Conservation (phyloP, 2,797 vertebrate genomes). For the Melanogrammus aeglefinus region DNA sequence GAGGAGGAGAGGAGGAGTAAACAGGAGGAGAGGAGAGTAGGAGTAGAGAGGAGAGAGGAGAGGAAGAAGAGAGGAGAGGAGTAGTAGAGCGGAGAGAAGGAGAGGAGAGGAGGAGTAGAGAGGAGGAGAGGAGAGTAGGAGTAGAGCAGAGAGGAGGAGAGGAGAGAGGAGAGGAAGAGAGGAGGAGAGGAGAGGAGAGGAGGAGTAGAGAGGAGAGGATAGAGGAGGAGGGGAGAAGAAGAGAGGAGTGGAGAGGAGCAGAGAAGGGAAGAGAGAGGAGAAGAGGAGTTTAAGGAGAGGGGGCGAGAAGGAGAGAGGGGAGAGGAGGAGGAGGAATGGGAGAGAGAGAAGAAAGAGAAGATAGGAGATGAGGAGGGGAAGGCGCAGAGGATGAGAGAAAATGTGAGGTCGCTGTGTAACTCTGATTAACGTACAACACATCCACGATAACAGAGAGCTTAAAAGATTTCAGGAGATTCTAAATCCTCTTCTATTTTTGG, state of each 20-base stretch:
- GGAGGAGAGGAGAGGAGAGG: not conserved
- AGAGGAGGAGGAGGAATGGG: not conserved
- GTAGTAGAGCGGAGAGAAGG: too few species aligned
- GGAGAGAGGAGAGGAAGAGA: too few species aligned
- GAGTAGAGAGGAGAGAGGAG: too few species aligned
- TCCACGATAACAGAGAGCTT: slow-evolving; percentile 15
- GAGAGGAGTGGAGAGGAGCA: not conserved
- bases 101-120: too few species aligned
- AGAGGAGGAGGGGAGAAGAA: too few species aligned
- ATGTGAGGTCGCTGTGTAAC: not conserved
- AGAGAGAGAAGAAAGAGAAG: not conserved
- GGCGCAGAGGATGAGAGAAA: not conserved
- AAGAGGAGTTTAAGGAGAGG: not conserved
- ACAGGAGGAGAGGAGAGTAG: too few species aligned
- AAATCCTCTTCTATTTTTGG: slow-evolving; percentile 10
- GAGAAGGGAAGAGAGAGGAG: too few species aligned
- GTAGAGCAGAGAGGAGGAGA: not conserved
- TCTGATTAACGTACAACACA: slow-evolving; percentile 19
- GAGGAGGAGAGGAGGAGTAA: not conserved
- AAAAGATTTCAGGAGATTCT: slow-evolving; percentile 16
- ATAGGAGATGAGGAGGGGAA: not conserved
- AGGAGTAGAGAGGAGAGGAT: not conserved
- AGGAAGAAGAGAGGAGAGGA: too few species aligned
- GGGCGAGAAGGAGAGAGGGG: not conserved
- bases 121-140: too few species aligned